Evolutionary conservation across 2,797 vertebrate genomes (phyloP).

Genomic region (Agapornis canus): DNA sequence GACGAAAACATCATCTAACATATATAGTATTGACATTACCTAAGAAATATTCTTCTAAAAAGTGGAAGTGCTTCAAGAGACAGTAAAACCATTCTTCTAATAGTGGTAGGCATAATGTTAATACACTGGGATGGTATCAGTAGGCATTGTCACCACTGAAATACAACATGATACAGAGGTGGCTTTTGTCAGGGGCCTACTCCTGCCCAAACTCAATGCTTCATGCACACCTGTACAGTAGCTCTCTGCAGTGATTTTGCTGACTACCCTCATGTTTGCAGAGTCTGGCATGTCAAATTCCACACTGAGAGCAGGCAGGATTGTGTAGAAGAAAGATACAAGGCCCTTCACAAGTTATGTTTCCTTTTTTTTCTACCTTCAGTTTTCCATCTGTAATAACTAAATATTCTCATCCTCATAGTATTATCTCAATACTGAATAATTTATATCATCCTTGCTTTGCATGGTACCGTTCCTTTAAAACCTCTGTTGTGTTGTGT

Average conservation of each 20-base stretch:
- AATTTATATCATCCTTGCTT: background rate
- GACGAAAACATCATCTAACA: background rate
- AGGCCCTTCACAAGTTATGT: background rate
- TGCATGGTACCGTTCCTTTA: background rate
- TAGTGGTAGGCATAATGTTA: background rate
- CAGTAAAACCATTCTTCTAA: background rate
- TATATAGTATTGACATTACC: background rate
- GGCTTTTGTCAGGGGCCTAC: background rate
- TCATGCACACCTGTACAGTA: background rate
- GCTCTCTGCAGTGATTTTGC: background rate
- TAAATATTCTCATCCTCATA: background rate
- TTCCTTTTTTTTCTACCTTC: background rate
- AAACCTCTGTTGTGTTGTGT: background rate
- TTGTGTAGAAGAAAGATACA: background rate
- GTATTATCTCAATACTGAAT: background rate
- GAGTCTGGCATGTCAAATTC: background rate
- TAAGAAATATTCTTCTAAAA: background rate
- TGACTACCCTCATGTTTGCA: background rate
- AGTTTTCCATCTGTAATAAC: background rate
- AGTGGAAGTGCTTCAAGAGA: background rate
- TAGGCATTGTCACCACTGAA: background rate
- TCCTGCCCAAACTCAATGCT: background rate
- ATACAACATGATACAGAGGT: accelerated
- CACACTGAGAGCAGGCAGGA: background rate
- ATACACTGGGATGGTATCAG: background rate